Percentiles rank a stretch among this genome's conserved stretches.
Conservation (phyloP, 1,140 invertebrate genomes). For the Drosophila sp. region DNA sequence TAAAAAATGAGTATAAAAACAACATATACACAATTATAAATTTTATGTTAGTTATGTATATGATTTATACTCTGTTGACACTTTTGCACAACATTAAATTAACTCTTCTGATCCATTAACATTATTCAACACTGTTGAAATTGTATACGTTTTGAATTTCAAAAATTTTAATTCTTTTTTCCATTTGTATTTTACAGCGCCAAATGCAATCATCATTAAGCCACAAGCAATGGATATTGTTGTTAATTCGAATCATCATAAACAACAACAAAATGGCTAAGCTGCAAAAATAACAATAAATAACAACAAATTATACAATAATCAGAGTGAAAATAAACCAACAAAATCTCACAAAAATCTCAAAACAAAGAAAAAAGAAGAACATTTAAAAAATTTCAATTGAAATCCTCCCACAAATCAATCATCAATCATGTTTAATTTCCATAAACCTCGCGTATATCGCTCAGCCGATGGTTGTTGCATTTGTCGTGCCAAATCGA, state of each 20-base stretch:
- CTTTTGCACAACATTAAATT: too few relatives aligned
- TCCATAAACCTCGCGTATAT: conserved; percentile 95
- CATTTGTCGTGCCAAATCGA: conserved; percentile 95
- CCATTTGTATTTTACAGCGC: neutral
- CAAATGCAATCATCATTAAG: conserved; percentile 38
- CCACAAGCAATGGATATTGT: conserved; percentile 39
- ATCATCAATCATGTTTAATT: conserved; percentile 90
- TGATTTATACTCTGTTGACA: too few relatives aligned
- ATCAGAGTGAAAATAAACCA: neutral
- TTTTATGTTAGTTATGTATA: too few relatives aligned
- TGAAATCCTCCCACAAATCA: conserved; percentile 8
- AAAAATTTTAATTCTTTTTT: neutral
- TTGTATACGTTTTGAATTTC: neutral
- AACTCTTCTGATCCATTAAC: too few relatives aligned
- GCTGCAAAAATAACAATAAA: conserved; percentile 43
- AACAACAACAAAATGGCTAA: conserved; percentile 26
- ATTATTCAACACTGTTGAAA: neutral
- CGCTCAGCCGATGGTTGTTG: conserved; percentile 93
- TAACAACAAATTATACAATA: conserved; percentile 19
- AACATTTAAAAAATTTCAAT: neutral
- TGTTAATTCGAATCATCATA: conserved; percentile 20
- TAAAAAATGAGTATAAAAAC: neutral
- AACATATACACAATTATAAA: neutral
- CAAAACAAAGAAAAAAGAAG: conserved; percentile 7
- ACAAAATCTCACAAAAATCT: neutral